A percentile compares a stretch with the other conserved stretches of the same genome.
phyloP scores from a whole-genome alignment of 2,888 invertebrate genomes.

The Tubulanus polymorphus region DNA sequence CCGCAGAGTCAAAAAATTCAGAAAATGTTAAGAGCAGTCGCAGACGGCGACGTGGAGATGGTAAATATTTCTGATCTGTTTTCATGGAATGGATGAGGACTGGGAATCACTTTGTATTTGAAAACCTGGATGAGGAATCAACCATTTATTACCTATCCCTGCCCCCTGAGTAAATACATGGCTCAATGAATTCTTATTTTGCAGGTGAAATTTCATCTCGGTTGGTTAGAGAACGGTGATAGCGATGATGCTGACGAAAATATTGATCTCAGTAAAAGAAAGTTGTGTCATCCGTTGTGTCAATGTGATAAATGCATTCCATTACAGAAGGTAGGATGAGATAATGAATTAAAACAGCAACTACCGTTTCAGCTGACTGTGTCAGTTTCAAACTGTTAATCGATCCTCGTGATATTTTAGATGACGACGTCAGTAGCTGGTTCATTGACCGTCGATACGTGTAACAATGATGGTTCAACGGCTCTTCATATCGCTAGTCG shows the following conservation, averaged over 20 bases:
- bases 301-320: conserved; percentile 46
- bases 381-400: no score
- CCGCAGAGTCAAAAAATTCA: conserved; percentile 24
- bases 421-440: no score
- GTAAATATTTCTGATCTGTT: conserved; percentile 23
- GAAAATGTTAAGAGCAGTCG: conserved; percentile 41
- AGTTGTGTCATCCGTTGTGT: conserved; percentile 51
- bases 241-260: conserved; percentile 21
- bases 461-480: conserved; percentile 36
- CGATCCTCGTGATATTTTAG: no score
- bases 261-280: conserved; percentile 15
- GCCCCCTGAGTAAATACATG: no score
- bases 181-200: neutral
- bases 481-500: conserved; percentile 43
- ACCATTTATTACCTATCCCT: neutral
- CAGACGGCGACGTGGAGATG: conserved; percentile 41
- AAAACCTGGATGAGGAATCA: no score
- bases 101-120: no score
- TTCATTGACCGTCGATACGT: no score
- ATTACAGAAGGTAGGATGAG: conserved; percentile 34
- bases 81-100: neutral
- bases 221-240: conserved; percentile 27
- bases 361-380: no score
- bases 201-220: conserved; percentile 41
- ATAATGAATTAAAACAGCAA: no score